phyloP scores from a whole-genome alignment of 2,797 vertebrate species.

The Semaprochilodus insignis region DNA sequence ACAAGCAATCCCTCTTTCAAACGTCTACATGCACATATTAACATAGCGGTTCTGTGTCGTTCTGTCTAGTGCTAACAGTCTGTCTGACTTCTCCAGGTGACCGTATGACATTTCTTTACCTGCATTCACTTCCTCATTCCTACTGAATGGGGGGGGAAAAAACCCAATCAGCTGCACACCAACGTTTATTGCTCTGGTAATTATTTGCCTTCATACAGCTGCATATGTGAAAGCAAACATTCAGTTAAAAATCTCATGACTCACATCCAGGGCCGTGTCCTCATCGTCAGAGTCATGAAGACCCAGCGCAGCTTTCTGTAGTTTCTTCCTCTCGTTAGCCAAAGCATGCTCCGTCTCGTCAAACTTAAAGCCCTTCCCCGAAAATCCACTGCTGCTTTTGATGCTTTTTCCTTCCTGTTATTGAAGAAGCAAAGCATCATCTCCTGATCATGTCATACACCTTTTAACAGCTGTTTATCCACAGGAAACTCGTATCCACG shows the following conservation, averaged over 20 bases:
- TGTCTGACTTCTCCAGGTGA: too few species aligned
- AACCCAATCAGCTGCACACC: too few species aligned
- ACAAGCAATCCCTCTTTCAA: too few species aligned
- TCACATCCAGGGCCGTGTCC: conserved; percentile 93
- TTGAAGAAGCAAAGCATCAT: neutral
- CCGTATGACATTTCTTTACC: too few species aligned
- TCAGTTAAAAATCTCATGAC: conserved; percentile 55
- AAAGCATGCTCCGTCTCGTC: conserved; percentile 97
- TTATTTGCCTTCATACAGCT: too few species aligned
- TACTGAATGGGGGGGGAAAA: too few species aligned
- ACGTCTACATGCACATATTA: too few species aligned
- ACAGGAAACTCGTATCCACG: neutral
- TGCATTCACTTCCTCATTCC: too few species aligned
- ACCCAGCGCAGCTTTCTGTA: conserved; percentile 96
- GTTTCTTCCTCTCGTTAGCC: conserved; percentile 97
- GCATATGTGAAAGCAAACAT: neutral
- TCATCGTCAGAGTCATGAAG: conserved; percentile 98
- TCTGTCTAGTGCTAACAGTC: too few species aligned
- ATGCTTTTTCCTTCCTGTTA: conserved; percentile 93
- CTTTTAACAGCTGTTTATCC: neutral
- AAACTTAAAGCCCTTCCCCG: conserved; percentile 98
- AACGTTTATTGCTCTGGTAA: too few species aligned
- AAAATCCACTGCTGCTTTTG: conserved; percentile 98
- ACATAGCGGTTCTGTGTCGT: too few species aligned
- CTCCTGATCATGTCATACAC: neutral